A percentile compares a stretch with the other conserved stretches of the same genome.
phyloP scores from a whole-genome alignment of 2,888 invertebrate species.

The Pollenia amentaria region DNA sequence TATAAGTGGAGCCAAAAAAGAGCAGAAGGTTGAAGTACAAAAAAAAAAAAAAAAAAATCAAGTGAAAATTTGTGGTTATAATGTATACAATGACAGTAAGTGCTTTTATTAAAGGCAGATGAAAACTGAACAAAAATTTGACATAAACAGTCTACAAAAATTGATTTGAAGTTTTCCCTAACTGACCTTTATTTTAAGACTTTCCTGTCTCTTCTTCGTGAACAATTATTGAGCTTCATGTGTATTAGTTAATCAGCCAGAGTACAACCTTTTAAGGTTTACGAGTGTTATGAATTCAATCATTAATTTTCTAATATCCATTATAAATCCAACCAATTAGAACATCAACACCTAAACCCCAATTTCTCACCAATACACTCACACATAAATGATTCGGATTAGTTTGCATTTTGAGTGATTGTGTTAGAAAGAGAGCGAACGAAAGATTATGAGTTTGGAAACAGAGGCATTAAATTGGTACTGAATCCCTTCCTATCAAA shows the following conservation, averaged over 20 bases:
- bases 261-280: not conserved
- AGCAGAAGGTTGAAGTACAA: not conserved
- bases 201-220: not conserved
- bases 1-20: not conserved
- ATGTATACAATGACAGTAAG: not conserved
- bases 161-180: too few relatives aligned
- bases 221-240: not conserved
- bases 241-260: not conserved
- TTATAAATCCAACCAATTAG: constrained; percentile 27
- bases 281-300: constrained; percentile 31
- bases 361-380: not conserved
- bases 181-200: too few relatives aligned
- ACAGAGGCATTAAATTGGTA: too few relatives aligned
- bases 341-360: constrained; percentile 3
- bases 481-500: too few relatives aligned
- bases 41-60: constrained; percentile 7
- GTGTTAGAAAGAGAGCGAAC: too few relatives aligned
- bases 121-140: too few relatives aligned
- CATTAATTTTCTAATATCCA: constrained; percentile 26
- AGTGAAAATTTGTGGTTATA: not conserved
- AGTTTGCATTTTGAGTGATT: not conserved
- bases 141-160: too few relatives aligned
- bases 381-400: not conserved
- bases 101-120: not conserved
- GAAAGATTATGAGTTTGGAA: not conserved